Percentiles rank a stretch among this genome's conserved stretches.
These are phyloP conservation scores for Yasuhikotakia modesta DNA, from an alignment of 2,797 vertebrate species.

Conservation along the genomic window DNA sequence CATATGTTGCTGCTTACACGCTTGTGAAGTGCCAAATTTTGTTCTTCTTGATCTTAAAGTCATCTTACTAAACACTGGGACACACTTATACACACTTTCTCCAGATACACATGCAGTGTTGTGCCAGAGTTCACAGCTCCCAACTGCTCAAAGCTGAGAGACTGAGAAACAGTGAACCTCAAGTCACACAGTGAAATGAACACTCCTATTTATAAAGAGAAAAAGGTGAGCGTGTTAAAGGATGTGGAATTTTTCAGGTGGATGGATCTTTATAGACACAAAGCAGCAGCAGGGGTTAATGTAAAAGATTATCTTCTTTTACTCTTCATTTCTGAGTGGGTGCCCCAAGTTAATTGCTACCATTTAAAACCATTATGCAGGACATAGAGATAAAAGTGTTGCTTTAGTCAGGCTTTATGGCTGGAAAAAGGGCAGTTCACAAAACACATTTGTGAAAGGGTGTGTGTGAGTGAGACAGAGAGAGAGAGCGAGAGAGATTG, in stretches of 20 bases:
- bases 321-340: conserved; percentile 46
- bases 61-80: conserved; percentile 8
- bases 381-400: conserved; percentile 56
- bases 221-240: conserved; percentile 34
- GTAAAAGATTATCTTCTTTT: conserved; percentile 62
- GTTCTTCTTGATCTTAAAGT: not conserved
- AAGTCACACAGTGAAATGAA: conserved; percentile 78
- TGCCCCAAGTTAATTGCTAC: conserved; percentile 69
- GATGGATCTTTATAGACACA: conserved; percentile 1
- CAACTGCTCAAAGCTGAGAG: conserved; percentile 61
- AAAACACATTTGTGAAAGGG: conserved; percentile 14
- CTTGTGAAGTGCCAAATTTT: not conserved
- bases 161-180: conserved; percentile 68
- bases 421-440: conserved; percentile 15
- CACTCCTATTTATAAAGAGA: conserved; percentile 75
- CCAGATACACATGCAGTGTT: conserved; percentile 65
- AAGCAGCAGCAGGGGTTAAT: conserved; percentile 54
- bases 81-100: conserved; percentile 42
- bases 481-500: conserved; percentile 1
- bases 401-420: conserved; percentile 61
- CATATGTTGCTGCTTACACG: not conserved
- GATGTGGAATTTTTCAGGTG: conserved; percentile 6
- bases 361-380: conserved; percentile 64
- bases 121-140: conserved; percentile 74
- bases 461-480: conserved; percentile 15